phyloP scores from a whole-genome alignment of 2,797 vertebrate species.

The Sebastes diploproa region DNA sequence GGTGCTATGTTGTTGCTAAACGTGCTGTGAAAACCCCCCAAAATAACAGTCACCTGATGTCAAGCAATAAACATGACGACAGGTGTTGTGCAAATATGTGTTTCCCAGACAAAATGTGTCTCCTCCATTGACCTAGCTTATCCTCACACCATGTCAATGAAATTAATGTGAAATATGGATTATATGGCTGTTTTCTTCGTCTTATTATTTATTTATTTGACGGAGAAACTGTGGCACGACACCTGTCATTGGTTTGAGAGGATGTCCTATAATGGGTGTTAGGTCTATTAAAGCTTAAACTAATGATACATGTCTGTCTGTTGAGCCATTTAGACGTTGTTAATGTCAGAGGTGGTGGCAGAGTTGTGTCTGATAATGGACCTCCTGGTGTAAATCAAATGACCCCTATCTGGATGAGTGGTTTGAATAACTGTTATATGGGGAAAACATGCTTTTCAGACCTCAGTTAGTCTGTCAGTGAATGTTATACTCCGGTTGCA shows the following conservation, averaged over 20 bases:
- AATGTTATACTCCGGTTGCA: background rate
- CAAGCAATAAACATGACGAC: background rate
- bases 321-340: background rate
- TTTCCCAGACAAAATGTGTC: background rate
- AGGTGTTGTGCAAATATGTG: conserved; percentile 12
- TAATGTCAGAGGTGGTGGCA: background rate
- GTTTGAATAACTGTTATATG: background rate
- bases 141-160: too few species aligned
- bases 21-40: background rate
- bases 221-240: background rate
- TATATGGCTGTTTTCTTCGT: background rate
- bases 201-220: background rate
- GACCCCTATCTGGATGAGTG: conserved; percentile 3
- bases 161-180: background rate
- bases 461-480: background rate
- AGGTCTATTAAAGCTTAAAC: background rate
- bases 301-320: background rate
- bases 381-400: conserved; percentile 24
- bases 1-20: fast-evolving
- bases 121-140: background rate
- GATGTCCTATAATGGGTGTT: conserved; percentile 32
- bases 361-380: background rate
- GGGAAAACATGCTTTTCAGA: background rate
- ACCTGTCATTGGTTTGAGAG: conserved; percentile 27
- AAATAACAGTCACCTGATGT: background rate